Conservation (phyloP, 2,113 vertebrate species). For the Hippocampus abdominalis region DNA sequence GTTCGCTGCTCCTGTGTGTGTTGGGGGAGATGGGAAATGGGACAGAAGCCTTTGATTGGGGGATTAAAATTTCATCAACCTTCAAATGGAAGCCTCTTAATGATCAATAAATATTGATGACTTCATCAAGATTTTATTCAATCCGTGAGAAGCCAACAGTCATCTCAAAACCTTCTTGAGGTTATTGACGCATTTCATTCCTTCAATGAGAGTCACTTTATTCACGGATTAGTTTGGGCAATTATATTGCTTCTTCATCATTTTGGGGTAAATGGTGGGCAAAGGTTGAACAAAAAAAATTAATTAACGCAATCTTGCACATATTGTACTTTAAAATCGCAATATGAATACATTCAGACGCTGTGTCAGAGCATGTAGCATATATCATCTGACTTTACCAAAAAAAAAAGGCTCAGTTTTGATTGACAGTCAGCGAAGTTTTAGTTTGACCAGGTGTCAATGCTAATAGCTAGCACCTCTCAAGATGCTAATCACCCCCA, state of each 20-base stretch:
- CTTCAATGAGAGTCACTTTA: background rate
- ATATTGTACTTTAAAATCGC: background rate
- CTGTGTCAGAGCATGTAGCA: too few relatives aligned
- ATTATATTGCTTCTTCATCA: background rate
- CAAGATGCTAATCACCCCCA: background rate
- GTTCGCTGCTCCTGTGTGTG: background rate
- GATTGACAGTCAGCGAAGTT: background rate
- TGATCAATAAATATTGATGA: slow-evolving; percentile 70
- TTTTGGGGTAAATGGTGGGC: background rate
- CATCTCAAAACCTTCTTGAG: slow-evolving; percentile 20
- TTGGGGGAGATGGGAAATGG: background rate
- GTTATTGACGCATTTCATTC: slow-evolving; percentile 16
- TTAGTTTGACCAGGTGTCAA: background rate
- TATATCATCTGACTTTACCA: background rate
- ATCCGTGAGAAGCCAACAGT: slow-evolving; percentile 30
- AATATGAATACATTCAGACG: background rate
- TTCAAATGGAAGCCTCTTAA: slow-evolving; percentile 32
- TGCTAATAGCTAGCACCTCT: background rate
- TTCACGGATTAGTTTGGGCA: background rate
- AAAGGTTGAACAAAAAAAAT: background rate
- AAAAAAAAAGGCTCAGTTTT: background rate
- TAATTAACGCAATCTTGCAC: background rate
- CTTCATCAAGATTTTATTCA: slow-evolving; percentile 50
- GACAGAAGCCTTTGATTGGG: slow-evolving; percentile 44
- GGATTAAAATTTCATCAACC: slow-evolving; percentile 59